Evolutionary conservation across 2,113 vertebrate species (phyloP).

Genomic region (Xiphophorus hellerii): DNA sequence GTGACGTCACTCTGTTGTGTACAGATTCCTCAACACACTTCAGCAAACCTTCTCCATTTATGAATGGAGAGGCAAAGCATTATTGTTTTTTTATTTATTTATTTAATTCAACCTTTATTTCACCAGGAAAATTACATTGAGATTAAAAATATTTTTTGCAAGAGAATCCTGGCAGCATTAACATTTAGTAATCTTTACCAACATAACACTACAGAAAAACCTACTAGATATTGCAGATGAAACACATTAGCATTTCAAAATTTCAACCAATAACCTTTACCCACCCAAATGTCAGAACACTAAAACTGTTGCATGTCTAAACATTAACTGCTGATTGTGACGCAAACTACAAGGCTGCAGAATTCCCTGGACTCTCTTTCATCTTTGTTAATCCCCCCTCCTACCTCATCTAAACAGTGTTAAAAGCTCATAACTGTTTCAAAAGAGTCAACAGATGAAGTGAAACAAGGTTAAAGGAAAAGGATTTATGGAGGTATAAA

Average conservation of each 20-base stretch:
- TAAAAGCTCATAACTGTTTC: conserved; percentile 24
- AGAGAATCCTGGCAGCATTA: too few relatives aligned
- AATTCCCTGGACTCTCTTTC: conserved; percentile 8
- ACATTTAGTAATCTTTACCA: too few relatives aligned
- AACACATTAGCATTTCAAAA: not conserved
- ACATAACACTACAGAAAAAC: too few relatives aligned
- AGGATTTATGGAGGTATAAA: conserved; percentile 34
- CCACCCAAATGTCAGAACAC: not conserved
- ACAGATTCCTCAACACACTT: too few relatives aligned
- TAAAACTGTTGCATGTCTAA: not conserved
- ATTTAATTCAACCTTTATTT: too few relatives aligned
- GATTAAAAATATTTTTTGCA: too few relatives aligned
- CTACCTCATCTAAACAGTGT: conserved; percentile 15
- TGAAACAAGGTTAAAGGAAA: conserved; percentile 25
- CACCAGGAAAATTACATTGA: too few relatives aligned
- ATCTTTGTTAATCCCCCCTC: conserved; percentile 12
- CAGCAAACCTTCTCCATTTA: too few relatives aligned
- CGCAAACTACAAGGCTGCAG: not conserved
- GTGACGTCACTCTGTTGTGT: too few relatives aligned
- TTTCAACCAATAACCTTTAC: not conserved
- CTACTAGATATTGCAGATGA: not conserved
- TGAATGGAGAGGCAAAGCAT: too few relatives aligned
- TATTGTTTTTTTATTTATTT: too few relatives aligned
- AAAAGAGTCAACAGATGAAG: conserved; percentile 34
- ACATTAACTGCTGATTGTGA: conserved; percentile 22